phyloP scores from a whole-genome alignment of 2,113 vertebrate species.

The Illadopsis cleaveri region DNA sequence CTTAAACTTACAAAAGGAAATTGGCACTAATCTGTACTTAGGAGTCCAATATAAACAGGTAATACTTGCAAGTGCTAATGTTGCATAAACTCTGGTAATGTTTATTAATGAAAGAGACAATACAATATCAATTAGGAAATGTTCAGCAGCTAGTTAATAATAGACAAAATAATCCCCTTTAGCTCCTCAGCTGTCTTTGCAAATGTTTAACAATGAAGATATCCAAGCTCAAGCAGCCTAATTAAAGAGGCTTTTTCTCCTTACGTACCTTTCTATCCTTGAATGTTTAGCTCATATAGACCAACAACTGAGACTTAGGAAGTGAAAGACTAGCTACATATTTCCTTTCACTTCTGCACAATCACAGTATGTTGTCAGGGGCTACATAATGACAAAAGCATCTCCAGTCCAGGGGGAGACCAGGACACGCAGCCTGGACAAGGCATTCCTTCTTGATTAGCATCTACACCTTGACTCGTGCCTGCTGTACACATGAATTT shows the following conservation, averaged over 20 bases:
- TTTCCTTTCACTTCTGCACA: background rate
- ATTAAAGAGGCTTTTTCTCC: background rate
- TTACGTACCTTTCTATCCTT: background rate
- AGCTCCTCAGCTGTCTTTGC: background rate
- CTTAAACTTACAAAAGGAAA: background rate
- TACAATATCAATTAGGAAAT: background rate
- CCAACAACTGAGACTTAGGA: background rate
- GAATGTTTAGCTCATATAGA: background rate
- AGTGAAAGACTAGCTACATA: background rate
- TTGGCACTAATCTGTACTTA: background rate
- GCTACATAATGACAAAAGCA: background rate
- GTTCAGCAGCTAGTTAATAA: background rate
- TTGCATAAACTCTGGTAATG: background rate
- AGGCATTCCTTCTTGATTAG: background rate
- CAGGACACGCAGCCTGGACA: background rate
- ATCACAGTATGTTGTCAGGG: rapidly evolving
- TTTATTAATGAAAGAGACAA: background rate
- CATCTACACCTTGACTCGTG: rapidly evolving
- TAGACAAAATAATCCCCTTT: background rate
- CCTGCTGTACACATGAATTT: background rate
- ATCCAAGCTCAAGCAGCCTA: background rate
- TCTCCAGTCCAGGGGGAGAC: background rate
- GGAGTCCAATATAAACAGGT: background rate
- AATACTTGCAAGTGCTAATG: background rate
- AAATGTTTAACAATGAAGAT: background rate